phyloP scores from a whole-genome alignment of 1,140 invertebrate species.

The Drosophila ohnishii region DNA sequence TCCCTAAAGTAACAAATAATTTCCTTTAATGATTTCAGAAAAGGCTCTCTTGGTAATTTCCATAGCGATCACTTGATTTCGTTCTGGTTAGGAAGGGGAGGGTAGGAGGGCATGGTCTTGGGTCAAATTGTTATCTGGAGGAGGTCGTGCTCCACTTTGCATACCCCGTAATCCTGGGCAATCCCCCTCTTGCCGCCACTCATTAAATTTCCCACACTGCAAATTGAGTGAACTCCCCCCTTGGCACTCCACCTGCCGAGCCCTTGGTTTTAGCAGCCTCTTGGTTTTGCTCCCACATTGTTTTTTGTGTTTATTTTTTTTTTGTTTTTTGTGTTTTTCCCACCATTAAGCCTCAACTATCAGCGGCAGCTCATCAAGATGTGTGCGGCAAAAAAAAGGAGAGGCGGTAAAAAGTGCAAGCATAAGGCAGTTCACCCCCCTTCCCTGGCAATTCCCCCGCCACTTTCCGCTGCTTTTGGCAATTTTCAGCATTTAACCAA shows the following conservation, averaged over 20 bases:
- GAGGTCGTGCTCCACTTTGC: conserved; percentile 52
- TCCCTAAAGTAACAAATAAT: neutral
- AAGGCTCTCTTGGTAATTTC: neutral
- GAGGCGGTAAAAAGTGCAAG: conserved; percentile 54
- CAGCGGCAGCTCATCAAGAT: conserved; percentile 70
- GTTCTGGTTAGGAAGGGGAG: neutral
- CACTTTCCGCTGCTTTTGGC: conserved; percentile 58
- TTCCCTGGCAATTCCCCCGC: neutral
- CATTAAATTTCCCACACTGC: conserved; percentile 75
- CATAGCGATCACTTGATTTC: conserved; percentile 9
- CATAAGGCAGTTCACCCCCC: conserved; percentile 51
- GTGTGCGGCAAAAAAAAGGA: conserved; percentile 39
- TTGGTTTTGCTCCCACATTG: conserved; percentile 23
- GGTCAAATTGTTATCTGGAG: conserved; percentile 24
- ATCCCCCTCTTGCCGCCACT: conserved; percentile 27
- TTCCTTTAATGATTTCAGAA: neutral
- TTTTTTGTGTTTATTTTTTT: conserved; percentile 8
- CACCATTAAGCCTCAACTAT: conserved; percentile 74
- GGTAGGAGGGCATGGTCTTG: neutral
- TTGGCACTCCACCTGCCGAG: conserved; percentile 5
- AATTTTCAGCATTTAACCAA: conserved; percentile 80
- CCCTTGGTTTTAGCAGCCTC: conserved; percentile 15
- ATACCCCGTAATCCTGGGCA: conserved; percentile 35
- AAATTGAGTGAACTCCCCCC: conserved; percentile 55
- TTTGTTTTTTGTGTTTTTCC: conserved; percentile 60